phyloP scores from a whole-genome alignment of 35 echinoderm and acorn worm species.

The Lytechinus variegatus region DNA sequence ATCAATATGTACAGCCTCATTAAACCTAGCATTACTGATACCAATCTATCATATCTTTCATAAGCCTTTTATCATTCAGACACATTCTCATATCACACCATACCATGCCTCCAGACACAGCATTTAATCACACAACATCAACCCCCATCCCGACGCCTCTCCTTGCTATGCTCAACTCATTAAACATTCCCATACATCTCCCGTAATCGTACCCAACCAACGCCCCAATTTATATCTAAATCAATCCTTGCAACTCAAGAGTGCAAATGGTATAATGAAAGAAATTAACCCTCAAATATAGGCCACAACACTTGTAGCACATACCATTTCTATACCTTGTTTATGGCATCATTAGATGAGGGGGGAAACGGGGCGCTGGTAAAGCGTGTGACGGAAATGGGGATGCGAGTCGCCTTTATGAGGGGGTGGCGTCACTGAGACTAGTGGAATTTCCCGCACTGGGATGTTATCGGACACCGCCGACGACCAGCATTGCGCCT shows the following conservation, averaged over 20 bases:
- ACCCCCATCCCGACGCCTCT: neutral
- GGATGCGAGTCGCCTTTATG: neutral
- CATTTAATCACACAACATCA: neutral
- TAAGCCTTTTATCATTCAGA: neutral
- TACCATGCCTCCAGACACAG: neutral
- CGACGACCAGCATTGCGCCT: neutral
- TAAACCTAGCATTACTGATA: neutral
- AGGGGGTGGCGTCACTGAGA: neutral
- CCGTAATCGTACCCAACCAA: slow-evolving; percentile 7
- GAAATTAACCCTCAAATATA: slow-evolving; percentile 1
- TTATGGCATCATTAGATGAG: neutral
- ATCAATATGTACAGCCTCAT: neutral
- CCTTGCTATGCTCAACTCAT: neutral
- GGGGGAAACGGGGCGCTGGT: neutral
- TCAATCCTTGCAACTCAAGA: neutral
- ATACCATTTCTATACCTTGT: neutral
- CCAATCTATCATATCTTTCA: neutral
- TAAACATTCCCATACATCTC: neutral
- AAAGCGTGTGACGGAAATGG: neutral
- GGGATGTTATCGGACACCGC: neutral
- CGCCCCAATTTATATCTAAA: slow-evolving; percentile 12
- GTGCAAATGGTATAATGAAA: slow-evolving; percentile 3
- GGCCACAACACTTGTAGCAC: slow-evolving; percentile 8
- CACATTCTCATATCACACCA: neutral
- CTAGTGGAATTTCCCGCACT: neutral